phyloP scores from a whole-genome alignment of 2,888 invertebrate genomes.

The Calameuta pallipes region DNA sequence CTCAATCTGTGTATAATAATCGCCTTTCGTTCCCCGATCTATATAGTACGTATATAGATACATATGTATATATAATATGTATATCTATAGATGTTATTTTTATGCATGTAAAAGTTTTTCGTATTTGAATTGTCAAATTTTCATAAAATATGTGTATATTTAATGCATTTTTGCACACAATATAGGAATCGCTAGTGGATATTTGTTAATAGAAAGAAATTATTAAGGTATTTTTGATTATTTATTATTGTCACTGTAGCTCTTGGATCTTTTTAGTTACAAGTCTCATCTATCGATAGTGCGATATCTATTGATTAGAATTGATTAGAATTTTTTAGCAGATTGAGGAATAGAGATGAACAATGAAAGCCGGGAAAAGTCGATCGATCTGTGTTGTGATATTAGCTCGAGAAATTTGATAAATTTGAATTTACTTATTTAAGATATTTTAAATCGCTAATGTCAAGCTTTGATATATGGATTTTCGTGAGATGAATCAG shows the following conservation, averaged over 20 bases:
- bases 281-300: background rate
- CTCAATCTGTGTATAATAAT: conserved; percentile 52
- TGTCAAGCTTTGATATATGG: background rate
- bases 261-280: background rate
- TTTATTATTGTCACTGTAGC: background rate
- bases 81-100: background rate
- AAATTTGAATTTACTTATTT: background rate
- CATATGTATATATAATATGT: background rate
- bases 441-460: background rate
- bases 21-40: background rate
- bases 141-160: background rate
- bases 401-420: conserved; percentile 5
- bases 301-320: background rate
- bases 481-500: conserved; percentile 1
- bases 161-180: background rate
- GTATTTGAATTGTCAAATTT: background rate
- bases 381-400: background rate
- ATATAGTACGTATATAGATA: background rate
- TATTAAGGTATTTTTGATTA: background rate
- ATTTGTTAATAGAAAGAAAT: background rate
- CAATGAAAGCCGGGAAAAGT: background rate
- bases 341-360: background rate
- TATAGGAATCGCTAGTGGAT: background rate
- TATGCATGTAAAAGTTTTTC: background rate
- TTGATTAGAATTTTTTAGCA: background rate